Base-by-base conservation (phyloP, 2,888 invertebrate species). In the Oscheius sp. region DNA sequence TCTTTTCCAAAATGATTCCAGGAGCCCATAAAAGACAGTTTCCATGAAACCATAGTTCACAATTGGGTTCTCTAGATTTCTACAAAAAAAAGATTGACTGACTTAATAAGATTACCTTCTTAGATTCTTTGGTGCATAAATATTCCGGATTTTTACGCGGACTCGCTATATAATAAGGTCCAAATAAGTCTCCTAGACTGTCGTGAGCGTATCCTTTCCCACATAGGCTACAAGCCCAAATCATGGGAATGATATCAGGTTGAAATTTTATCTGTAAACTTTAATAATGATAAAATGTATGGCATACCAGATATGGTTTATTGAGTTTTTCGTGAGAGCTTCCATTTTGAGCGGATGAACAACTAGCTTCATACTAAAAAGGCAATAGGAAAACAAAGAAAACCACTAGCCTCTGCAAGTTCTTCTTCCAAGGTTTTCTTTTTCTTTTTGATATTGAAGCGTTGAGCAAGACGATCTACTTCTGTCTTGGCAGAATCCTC, bases 21-120 rank as follows among this genome's bases (percentile, higher is more conserved):
- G 42, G 42, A n/a, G 61, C 61, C 61, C 61, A 61, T 15, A 61
- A 31, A n/a, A 45, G 25, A 20, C 61, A 61, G 12, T 45, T 31
- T 10, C 61, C 61, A n/a, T 61, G 61, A 17, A 61, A 61, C 61
- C 61, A 61, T 42, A 61, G 45, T 27, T 61, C 61, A 45, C 42
- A 61, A 1, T 12, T 61, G 27, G 61, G 61, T 20, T 39, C 15
- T 15, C 61, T 25, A 17, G 45, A 61, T 42, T 61, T 61, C 61
- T 61, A 61, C 23, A 25, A 23, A 55, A 57, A 37, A 8, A 17
- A 55, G 31, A n/a, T 46, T 46, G 15, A 23, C 15, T 48, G 23
- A 23, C 48, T 15, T n/a, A n/a, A n/a, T n/a, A n/a, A n/a, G 37
- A 8, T 37, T 12, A 42, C 61, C 45, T 61, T 61, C 25, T 55